Percentiles rank a stretch among this genome's conserved stretches.
These are phyloP conservation scores for Amphimallon solstitiale DNA, from an alignment of 2,888 invertebrate species.

Conservation along the genomic window DNA sequence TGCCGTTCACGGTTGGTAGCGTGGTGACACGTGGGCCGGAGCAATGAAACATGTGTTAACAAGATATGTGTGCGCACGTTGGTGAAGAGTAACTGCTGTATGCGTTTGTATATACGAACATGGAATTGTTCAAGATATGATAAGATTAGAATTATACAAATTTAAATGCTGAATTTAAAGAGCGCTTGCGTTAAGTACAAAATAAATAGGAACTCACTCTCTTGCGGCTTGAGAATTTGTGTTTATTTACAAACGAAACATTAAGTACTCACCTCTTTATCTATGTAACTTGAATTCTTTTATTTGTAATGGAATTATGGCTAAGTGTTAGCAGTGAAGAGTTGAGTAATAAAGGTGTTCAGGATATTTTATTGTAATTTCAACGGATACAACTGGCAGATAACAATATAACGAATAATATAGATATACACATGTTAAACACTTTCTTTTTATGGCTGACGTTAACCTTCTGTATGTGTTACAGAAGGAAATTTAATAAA, in stretches of 20 bases:
- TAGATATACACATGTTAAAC: no score
- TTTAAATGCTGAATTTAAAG: constrained; percentile 13
- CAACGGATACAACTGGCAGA: no score
- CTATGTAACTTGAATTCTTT: neutral
- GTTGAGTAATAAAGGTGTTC: no score
- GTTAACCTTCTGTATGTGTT: no score
- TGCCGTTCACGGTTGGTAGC: neutral
- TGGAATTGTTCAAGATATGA: constrained; percentile 9
- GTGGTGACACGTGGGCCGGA: constrained; percentile 20
- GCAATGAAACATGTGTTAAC: constrained; percentile 27
- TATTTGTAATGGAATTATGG: no score
- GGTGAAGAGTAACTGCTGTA: neutral
- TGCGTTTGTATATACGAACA: neutral
- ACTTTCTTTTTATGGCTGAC: no score
- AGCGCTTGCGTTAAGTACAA: neutral
- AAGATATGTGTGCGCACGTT: neutral
- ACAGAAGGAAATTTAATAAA: no score
- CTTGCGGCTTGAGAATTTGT: neutral
- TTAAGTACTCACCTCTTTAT: neutral
- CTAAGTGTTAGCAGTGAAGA: no score
- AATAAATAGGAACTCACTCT: constrained; percentile 11
- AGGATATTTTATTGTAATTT: no score
- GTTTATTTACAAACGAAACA: neutral
- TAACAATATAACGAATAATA: no score
- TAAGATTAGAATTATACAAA: constrained; percentile 12